Evolutionary conservation across 2,888 invertebrate genomes (phyloP), one percentile per base, ranked within the genome.

Genomic region (Galerucella pusilla): DNA sequence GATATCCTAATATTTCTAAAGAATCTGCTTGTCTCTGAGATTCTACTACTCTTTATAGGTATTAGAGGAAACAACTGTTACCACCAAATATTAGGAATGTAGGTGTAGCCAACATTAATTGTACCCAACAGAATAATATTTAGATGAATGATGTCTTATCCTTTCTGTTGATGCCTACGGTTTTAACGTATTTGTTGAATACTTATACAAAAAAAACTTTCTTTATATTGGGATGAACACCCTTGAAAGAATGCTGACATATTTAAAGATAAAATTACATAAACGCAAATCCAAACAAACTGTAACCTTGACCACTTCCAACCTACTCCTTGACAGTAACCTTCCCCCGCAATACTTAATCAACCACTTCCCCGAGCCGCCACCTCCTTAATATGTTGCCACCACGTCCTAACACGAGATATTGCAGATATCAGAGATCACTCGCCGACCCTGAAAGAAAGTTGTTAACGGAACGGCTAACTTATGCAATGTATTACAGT

Each of bases 401-500:
- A 42, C 61, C 45, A 60, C 45, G n/a, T 52, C 25, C 61, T 42
- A 60, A 54, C 45, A 64, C 16, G 61, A 67, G 45, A 68, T 73
- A 67, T 61, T 20, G 73, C 68, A 68, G 49, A 28, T 61, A 49
- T 61, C 69, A 20, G 20, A 57, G 73, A 71, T 75, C 81, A 77
- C 79, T 81, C 78, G 80, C 74, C 78, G 81, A 80, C 83, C 82
- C 81, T 83, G 83, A 83, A 83, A 83, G 83, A 83, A 83, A 83
- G 83, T 83, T 80, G 52, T 77, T 83, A 83, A 82, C 83, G 83
- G 82, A 81, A 81, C 82, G 81, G 79, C 81, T 81, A 81, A 82
- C 84, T 84, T 84, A 84, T 84, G 84, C 84, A 84, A 84, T 82
- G 83, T 79, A 83, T 84, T 84, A 84, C 84, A 84, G 84, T 84